Evolutionary conservation across 2,113 vertebrate species (phyloP).

Genomic region (Alectura lathami): DNA sequence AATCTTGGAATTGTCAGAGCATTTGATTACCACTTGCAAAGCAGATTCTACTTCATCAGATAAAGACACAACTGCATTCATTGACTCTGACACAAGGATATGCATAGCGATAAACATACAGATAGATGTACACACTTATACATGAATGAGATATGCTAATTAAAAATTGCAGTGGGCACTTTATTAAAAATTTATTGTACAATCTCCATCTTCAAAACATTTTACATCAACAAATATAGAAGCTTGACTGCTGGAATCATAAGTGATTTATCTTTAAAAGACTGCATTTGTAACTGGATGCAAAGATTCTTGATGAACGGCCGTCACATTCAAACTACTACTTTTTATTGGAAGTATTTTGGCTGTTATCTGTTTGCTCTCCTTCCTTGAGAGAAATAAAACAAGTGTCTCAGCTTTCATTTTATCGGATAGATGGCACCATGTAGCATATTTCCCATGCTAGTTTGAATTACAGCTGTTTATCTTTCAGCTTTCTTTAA

Average conservation of each 20-base stretch:
- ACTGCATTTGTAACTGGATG: slow-evolving; percentile 65
- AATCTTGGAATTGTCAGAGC: slow-evolving; percentile 72
- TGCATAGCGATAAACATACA: slow-evolving; percentile 72
- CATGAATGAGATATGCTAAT: slow-evolving; percentile 78
- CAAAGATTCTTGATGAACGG: slow-evolving; percentile 71
- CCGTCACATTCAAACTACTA: slow-evolving; percentile 63
- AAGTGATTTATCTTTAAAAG: slow-evolving; percentile 77
- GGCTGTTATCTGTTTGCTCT: slow-evolving; percentile 75
- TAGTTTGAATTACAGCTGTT: slow-evolving; percentile 87
- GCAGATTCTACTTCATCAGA: slow-evolving; percentile 76
- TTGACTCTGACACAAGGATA: slow-evolving; percentile 75
- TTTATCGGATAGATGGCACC: slow-evolving; percentile 80
- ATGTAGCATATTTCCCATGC: slow-evolving; percentile 77
- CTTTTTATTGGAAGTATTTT: slow-evolving; percentile 71
- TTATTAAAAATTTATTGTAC: slow-evolving; percentile 83
- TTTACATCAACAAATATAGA: slow-evolving; percentile 77
- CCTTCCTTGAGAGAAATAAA: slow-evolving; percentile 69
- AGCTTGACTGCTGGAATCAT: slow-evolving; percentile 68
- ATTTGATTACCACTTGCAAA: slow-evolving; percentile 77
- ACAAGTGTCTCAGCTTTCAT: slow-evolving; percentile 77
- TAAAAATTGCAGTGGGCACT: slow-evolving; percentile 78
- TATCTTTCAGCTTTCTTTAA: slow-evolving; percentile 87
- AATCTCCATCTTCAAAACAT: slow-evolving; percentile 78
- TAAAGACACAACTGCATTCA: slow-evolving; percentile 78
- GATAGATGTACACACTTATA: slow-evolving; percentile 74